These are phyloP conservation scores for Eutrigla gurnardus DNA, from an alignment of 2,797 vertebrate species.

Conservation along the genomic window DNA sequence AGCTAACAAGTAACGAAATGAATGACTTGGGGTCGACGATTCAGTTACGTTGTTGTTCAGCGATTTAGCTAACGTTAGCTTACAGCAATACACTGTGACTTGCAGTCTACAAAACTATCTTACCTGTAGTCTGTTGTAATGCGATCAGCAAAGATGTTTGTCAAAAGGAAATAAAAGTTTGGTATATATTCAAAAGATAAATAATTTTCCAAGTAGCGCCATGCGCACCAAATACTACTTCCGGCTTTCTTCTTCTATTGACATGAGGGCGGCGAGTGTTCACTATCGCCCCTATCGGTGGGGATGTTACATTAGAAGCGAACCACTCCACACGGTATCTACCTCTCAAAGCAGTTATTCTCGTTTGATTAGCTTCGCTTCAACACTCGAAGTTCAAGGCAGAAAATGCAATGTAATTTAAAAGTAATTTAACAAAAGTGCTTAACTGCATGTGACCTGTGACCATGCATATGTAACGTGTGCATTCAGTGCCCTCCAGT, in stretches of 20 bases:
- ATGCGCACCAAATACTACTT: slow-evolving; percentile 68
- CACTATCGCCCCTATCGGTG: slow-evolving; percentile 19
- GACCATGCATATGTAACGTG: neutral
- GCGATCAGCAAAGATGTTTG: neutral
- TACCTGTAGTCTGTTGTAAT: slow-evolving; percentile 44
- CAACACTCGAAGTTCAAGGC: too few species aligned
- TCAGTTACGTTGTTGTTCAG: slow-evolving; percentile 52
- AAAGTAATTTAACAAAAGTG: neutral
- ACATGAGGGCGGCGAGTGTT: rapidly evolving
- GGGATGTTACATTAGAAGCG: neutral
- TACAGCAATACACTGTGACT: rapidly evolving
- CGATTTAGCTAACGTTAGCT: neutral
- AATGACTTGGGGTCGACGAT: slow-evolving; percentile 68
- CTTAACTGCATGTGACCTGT: too few species aligned
- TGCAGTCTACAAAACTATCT: neutral
- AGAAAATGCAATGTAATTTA: neutral
- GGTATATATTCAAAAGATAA: slow-evolving; percentile 8
- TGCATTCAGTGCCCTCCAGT: neutral
- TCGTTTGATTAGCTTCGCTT: neutral
- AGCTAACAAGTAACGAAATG: slow-evolving; percentile 58
- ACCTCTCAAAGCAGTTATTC: neutral
- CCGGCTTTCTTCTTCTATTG: slow-evolving; percentile 59
- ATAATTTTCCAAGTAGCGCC: slow-evolving; percentile 66
- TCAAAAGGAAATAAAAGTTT: neutral
- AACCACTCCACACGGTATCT: neutral